These are phyloP conservation scores for Acanthiza pusilla DNA, from an alignment of 2,797 vertebrate genomes.

Conservation along the genomic window DNA sequence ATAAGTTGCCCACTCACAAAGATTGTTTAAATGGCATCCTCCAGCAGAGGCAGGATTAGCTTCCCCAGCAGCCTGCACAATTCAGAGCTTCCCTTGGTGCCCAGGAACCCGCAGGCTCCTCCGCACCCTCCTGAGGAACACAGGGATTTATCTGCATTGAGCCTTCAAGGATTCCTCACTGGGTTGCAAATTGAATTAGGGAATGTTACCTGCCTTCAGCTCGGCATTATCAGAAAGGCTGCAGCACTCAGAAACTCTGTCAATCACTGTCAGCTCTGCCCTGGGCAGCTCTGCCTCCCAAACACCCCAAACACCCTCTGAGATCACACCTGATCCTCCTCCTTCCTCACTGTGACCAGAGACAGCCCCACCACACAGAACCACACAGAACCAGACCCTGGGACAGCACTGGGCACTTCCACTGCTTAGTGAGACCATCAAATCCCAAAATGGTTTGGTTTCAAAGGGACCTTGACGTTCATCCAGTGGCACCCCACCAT, in stretches of 20 bases:
- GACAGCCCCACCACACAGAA: neutral
- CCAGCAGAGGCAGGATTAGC: slow-evolving; percentile 21
- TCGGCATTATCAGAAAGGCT: neutral
- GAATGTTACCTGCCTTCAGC: neutral
- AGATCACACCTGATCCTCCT: neutral
- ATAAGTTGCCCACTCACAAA: slow-evolving; percentile 23
- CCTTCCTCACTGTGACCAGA: neutral
- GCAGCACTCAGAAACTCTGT: neutral
- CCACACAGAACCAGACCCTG: neutral
- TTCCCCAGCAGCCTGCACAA: neutral
- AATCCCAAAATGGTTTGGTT: neutral
- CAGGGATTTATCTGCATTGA: neutral
- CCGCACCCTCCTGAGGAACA: neutral
- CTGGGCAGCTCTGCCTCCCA: neutral
- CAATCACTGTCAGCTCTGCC: neutral
- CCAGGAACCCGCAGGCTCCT: neutral
- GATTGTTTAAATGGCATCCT: neutral
- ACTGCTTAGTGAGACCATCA: neutral
- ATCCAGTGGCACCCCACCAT: neutral
- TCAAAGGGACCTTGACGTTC: neutral
- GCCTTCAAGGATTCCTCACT: neutral
- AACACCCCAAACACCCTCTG: neutral
- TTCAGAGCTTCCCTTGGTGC: neutral
- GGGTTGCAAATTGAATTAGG: slow-evolving; percentile 19
- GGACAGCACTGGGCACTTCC: neutral